Conservation (phyloP, 1,140 invertebrate genomes). For the Caenorhabditis elegans region DNA sequence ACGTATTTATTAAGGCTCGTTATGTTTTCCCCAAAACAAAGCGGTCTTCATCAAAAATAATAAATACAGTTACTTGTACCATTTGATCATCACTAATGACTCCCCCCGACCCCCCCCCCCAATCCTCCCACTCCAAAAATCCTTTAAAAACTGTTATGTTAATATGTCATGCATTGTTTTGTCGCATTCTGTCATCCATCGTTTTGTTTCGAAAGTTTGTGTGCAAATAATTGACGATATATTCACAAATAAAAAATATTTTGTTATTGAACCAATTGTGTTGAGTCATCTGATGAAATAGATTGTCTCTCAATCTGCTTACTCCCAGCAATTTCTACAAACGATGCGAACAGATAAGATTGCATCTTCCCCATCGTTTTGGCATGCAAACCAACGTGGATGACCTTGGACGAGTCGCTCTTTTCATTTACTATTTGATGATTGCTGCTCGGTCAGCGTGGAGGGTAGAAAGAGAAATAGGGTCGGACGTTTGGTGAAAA, state of each 20-base stretch:
- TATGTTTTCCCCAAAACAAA: not conserved
- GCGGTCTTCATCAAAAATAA: not conserved
- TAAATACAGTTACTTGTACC: conserved; percentile 17
- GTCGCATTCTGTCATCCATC: not conserved
- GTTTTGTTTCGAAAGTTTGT: not conserved
- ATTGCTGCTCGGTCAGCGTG: conserved; percentile 15
- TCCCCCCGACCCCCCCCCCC: not conserved
- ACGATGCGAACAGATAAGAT: conserved; percentile 24
- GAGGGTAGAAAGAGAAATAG: not conserved
- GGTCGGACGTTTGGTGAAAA: not conserved
- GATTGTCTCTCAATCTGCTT: not conserved
- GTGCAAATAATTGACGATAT: not conserved
- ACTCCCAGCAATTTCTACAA: not conserved
- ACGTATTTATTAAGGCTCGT: conserved; percentile 10
- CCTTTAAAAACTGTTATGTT: not conserved
- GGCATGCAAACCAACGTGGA: not conserved
- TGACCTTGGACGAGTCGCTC: not conserved
- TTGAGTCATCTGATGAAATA: not conserved
- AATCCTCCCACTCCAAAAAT: not conserved
- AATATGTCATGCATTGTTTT: not conserved
- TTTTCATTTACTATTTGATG: not conserved
- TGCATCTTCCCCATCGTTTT: not conserved
- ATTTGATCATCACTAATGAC: not conserved
- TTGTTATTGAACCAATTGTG: not conserved
- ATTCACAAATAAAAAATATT: conserved; percentile 4